Evolutionary conservation across 1,140 invertebrate genomes (phyloP).

Genomic region (Aphelenchoides fujianensis): DNA sequence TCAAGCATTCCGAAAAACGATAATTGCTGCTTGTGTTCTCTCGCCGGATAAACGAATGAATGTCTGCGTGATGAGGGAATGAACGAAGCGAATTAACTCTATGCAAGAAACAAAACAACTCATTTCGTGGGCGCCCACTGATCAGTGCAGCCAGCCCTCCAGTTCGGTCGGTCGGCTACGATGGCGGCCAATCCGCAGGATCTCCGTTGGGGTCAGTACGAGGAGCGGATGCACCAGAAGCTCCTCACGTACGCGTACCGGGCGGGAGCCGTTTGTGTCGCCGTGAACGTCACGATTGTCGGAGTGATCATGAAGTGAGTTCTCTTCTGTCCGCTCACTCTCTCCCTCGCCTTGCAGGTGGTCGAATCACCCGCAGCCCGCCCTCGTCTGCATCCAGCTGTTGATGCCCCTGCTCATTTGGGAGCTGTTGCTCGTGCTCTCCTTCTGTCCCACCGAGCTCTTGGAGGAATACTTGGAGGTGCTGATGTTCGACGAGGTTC

Average conservation of each 20-base stretch:
- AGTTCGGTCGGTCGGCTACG: too few species aligned
- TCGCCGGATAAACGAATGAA: too few species aligned
- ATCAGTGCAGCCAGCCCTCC: too few species aligned
- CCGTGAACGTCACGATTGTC: background rate
- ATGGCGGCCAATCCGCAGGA: too few species aligned
- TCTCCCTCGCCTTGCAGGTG: constrained; percentile 12
- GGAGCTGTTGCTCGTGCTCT: constrained; percentile 7
- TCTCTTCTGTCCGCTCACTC: background rate
- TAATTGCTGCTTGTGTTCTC: too few species aligned
- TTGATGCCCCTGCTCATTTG: constrained; percentile 20
- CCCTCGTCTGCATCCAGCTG: constrained; percentile 24
- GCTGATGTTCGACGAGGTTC: background rate
- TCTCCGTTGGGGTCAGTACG: too few species aligned
- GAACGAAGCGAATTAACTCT: too few species aligned
- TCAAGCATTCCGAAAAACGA: too few species aligned
- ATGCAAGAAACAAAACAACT: too few species aligned
- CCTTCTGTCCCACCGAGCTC: constrained; percentile 17
- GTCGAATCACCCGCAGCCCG: constrained; percentile 22
- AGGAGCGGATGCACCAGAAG: too few species aligned
- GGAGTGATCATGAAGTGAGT: background rate
- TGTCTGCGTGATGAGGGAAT: too few species aligned
- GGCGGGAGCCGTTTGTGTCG: background rate
- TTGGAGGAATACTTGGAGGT: constrained; percentile 7
- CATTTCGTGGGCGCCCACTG: too few species aligned
- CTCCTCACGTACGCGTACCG: background rate